Evolutionary conservation across 2,113 vertebrate species (phyloP), one percentile per base, ranked within the genome.

Genomic region (Herpailurus yagouaroundi): DNA sequence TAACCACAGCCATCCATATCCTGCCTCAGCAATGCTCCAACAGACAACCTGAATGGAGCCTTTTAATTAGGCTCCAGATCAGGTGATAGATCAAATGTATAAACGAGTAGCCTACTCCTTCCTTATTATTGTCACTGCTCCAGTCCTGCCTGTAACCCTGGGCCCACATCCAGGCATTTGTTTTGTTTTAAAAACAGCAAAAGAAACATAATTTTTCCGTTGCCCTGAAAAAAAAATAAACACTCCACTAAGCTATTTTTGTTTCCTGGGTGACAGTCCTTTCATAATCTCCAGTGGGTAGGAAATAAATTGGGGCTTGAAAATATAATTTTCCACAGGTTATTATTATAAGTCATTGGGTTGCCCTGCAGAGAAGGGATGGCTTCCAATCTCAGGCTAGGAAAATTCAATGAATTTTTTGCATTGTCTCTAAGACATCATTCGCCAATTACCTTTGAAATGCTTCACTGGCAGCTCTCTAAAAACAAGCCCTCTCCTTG

Each of bases 381-480:
- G 15, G 1, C 69, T 96, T 97, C 79, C 60, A 63, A 36, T 92
- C 81, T 52, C 76, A 36, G 74, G 16, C 45, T 79, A 86, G 81
- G 66, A 95, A 82, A 95, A 79, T 73, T 89, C 63, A 18, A 7
- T 38, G 76, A 31, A 31, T 63, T 86, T 85, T 93, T 64, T 89
- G 77, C 73, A 80, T 76, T 71, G 52, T 91, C 80, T 97, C 87
- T 87, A 96, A 97, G 69, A 97, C 83, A 92, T 96, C 92, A 63
- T 50, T 97, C 89, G 77, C 66, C 92, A 95, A 90, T 94, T 97
- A 95, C 73, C 88, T 95, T 94, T 71, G 88, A 92, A 92, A 98
- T n/a, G 87, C n/a, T 94, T 96, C 79, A 7, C 50, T 55, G 91
- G 84, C 84, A 80, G 74, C 66, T 88, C 90, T 95, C 79, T 86